Evolutionary conservation across 2,888 invertebrate species (phyloP).

Genomic region (Globia sparganii): DNA sequence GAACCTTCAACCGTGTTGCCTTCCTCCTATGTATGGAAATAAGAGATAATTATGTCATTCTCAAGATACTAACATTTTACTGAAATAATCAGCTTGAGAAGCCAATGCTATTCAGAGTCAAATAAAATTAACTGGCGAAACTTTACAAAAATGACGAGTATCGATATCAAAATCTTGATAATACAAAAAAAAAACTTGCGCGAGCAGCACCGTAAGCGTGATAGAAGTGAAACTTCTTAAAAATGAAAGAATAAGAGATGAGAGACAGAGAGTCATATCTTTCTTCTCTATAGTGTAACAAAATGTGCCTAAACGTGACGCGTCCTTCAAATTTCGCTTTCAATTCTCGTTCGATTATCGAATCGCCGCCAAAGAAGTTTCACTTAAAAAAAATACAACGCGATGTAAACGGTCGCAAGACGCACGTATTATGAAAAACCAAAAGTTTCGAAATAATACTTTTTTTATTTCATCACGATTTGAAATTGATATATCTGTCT

Average conservation of each 20-base stretch:
- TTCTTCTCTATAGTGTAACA: neutral
- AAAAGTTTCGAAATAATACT: neutral
- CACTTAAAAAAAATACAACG: neutral
- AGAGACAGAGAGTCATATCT: neutral
- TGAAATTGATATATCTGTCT: neutral
- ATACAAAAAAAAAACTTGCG: neutral
- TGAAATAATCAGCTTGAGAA: neutral
- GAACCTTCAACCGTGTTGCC: constrained; percentile 71
- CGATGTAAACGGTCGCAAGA: neutral
- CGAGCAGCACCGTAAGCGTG: neutral
- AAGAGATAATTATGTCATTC: neutral
- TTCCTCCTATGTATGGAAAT: constrained; percentile 68
- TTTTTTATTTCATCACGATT: neutral
- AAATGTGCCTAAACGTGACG: neutral
- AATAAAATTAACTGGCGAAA: neutral
- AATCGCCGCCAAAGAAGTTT: neutral
- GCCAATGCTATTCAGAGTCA: neutral
- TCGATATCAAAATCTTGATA: neutral
- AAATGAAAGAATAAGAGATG: neutral
- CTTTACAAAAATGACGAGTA: neutral
- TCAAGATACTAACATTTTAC: neutral
- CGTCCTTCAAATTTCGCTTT: neutral
- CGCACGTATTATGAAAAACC: neutral
- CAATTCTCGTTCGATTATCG: neutral
- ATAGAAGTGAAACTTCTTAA: neutral